Conservation (phyloP, 2,888 invertebrate genomes). For the Andrena dorsata region DNA sequence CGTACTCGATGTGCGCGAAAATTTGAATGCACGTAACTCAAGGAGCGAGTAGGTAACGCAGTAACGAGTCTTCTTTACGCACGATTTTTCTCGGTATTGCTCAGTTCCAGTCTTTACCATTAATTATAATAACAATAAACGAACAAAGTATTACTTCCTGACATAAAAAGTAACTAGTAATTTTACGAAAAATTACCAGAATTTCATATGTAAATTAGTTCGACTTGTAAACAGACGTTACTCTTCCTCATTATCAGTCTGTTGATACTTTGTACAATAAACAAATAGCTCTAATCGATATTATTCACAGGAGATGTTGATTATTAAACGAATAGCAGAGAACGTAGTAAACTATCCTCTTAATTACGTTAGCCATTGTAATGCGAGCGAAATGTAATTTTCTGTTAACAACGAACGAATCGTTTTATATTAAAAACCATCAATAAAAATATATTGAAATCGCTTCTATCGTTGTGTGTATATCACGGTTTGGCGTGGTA, state of each 20-base stretch:
- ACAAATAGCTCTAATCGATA: constrained; percentile 34
- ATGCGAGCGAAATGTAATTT: constrained; percentile 24
- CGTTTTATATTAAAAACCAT: constrained; percentile 60
- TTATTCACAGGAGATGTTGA: constrained; percentile 20
- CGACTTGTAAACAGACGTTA: constrained; percentile 22
- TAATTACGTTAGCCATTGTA: constrained; percentile 18
- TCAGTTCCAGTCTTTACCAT: not conserved
- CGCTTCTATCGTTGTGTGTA: not conserved
- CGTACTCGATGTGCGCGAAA: not conserved
- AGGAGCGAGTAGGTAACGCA: not conserved
- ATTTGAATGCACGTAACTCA: not conserved
- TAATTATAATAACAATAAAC: not conserved
- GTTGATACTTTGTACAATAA: constrained; percentile 43
- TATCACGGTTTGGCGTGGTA: not conserved
- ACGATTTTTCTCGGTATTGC: not conserved
- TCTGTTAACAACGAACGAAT: constrained; percentile 36
- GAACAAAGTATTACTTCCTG: not conserved
- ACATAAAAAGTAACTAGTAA: constrained; percentile 7
- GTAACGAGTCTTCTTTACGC: not conserved
- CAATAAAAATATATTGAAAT: constrained; percentile 50
- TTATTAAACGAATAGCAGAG: constrained; percentile 13
- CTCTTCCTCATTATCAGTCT: constrained; percentile 34
- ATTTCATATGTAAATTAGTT: constrained; percentile 51
- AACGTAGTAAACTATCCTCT: constrained; percentile 24
- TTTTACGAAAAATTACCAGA: constrained; percentile 1